Evolutionary conservation across 2,888 invertebrate species (phyloP).

Genomic region (Tenthredo mesomela): DNA sequence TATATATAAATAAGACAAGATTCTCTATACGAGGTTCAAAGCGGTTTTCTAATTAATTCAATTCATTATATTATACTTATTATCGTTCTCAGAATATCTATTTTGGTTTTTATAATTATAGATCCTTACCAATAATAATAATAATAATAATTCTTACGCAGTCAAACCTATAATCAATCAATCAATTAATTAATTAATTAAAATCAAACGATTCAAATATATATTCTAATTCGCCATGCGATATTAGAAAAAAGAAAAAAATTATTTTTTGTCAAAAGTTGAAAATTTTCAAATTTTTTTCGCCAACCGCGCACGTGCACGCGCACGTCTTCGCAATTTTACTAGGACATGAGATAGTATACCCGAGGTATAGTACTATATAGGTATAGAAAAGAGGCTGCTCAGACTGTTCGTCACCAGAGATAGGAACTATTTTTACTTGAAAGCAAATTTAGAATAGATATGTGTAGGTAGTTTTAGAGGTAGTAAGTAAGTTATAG

Average conservation of each 20-base stretch:
- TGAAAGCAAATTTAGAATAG: conserved; percentile 44
- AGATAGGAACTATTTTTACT: conserved; percentile 47
- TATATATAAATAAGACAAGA: not conserved
- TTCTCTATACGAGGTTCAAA: not conserved
- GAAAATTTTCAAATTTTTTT: not conserved
- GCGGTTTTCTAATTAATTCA: not conserved
- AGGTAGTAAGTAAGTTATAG: not conserved
- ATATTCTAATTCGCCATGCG: not conserved
- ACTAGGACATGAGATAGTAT: not conserved
- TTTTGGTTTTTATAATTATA: not conserved
- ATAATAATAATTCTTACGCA: not conserved
- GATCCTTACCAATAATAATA: too few relatives aligned
- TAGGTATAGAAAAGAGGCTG: not conserved
- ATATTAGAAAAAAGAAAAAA: not conserved
- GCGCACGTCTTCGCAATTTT: conserved; percentile 20
- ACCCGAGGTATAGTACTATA: too few relatives aligned
- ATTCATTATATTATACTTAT: not conserved
- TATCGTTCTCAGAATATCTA: not conserved
- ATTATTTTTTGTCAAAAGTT: not conserved
- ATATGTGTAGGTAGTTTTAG: conserved; percentile 21
- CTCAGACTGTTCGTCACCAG: conserved; percentile 52
- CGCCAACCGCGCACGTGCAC: conserved; percentile 24
- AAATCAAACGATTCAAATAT: too few relatives aligned
- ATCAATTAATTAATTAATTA: too few relatives aligned
- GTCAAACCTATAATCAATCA: not conserved